Percentiles rank a stretch among this genome's conserved stretches.
phyloP scores from a whole-genome alignment of 2,113 vertebrate genomes.

The Hippopotamus amphibius region DNA sequence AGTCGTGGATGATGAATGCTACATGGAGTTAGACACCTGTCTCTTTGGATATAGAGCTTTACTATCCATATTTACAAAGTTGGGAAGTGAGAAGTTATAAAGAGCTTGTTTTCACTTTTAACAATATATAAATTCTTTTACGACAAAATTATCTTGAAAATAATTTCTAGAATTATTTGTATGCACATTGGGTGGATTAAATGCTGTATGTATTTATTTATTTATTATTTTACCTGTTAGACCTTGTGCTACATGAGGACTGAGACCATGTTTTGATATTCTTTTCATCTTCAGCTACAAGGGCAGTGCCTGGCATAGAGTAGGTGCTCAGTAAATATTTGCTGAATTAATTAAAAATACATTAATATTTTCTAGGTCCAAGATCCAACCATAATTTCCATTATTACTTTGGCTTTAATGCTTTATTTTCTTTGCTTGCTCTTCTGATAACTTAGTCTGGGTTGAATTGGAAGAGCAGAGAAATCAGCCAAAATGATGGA shows the following conservation, averaged over 20 bases:
- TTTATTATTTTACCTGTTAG: background rate
- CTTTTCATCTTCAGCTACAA: background rate
- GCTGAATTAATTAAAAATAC: constrained; percentile 2
- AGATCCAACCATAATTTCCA: background rate
- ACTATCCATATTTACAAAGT: background rate
- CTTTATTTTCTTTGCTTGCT: background rate
- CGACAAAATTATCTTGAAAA: background rate
- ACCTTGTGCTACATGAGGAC: background rate
- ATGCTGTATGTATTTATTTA: background rate
- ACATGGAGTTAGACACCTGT: background rate
- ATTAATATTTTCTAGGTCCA: background rate
- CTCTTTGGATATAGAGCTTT: background rate
- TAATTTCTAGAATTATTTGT: background rate
- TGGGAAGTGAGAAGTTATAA: background rate
- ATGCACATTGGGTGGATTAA: background rate
- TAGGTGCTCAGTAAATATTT: background rate
- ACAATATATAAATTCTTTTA: background rate
- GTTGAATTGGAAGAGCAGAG: background rate
- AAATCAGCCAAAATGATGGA: background rate
- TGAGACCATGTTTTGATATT: background rate
- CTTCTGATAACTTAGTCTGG: background rate
- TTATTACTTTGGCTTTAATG: background rate
- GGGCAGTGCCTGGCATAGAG: background rate
- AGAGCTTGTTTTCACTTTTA: background rate
- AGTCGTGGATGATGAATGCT: background rate